These are phyloP conservation scores for Drosophila rellima DNA, from an alignment of 2,888 invertebrate genomes.

Conservation along the genomic window DNA sequence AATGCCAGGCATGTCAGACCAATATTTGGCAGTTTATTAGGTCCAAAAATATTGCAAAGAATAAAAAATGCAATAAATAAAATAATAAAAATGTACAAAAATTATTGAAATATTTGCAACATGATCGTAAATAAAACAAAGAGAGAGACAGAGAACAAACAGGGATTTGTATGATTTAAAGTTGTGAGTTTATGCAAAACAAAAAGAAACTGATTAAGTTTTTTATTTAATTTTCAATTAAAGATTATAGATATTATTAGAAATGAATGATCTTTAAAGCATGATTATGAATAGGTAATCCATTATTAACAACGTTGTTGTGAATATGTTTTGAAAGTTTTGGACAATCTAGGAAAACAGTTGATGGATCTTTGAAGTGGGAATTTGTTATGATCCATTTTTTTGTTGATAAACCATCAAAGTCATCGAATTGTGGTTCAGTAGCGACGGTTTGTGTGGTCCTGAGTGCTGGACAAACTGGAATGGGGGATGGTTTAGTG, in stretches of 20 bases:
- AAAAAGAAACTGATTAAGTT: not conserved
- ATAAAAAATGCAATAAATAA: too few species aligned
- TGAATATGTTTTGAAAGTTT: not conserved
- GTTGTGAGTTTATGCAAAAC: not conserved
- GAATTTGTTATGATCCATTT: not conserved
- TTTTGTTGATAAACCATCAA: conserved; percentile 8
- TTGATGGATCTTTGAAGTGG: not conserved
- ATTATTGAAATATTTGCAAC: conserved; percentile 18
- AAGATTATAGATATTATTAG: too few species aligned
- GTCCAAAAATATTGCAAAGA: conserved; percentile 22
- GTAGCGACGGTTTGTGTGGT: not conserved
- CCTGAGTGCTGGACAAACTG: not conserved
- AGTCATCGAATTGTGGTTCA: conserved; percentile 18
- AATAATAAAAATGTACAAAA: not conserved
- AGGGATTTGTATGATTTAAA: not conserved
- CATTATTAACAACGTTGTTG: not conserved
- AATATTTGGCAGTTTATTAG: conserved; percentile 30
- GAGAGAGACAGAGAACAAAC: not conserved
- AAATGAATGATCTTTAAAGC: too few species aligned
- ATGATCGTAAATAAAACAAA: not conserved
- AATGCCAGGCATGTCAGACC: conserved; percentile 4
- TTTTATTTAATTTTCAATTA: too few species aligned
- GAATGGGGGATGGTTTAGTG: too few species aligned
- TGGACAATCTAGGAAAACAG: not conserved
- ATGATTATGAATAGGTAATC: too few species aligned